Percentiles rank a stretch among this genome's conserved stretches.
phyloP scores from a whole-genome alignment of 2,888 invertebrate genomes.

The Herminia tarsipennalis region DNA sequence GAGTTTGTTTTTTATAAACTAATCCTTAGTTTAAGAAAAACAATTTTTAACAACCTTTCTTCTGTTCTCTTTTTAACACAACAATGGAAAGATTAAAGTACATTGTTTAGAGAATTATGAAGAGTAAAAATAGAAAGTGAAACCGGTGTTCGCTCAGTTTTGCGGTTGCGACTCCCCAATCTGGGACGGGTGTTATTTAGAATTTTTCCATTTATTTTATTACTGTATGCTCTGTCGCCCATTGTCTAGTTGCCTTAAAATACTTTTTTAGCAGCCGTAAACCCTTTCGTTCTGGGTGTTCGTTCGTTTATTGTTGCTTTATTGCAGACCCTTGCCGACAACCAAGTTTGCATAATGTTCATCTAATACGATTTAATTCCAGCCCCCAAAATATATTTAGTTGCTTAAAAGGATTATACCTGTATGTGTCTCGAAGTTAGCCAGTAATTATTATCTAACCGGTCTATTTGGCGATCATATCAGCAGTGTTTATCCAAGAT shows the following conservation, averaged over 20 bases:
- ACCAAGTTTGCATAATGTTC: slow-evolving; percentile 69
- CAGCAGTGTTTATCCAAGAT: slow-evolving; percentile 48
- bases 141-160: slow-evolving; percentile 57
- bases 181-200: slow-evolving; percentile 56
- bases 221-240: slow-evolving; percentile 56
- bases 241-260: slow-evolving; percentile 69
- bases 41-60: slow-evolving; percentile 11
- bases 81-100: slow-evolving; percentile 26
- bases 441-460: slow-evolving; percentile 38
- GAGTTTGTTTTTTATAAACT: not conserved
- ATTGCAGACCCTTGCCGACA: slow-evolving; percentile 66
- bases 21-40: not conserved
- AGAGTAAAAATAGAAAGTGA: slow-evolving; percentile 60
- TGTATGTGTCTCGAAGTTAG: slow-evolving; percentile 22
- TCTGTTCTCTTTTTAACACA: slow-evolving; percentile 14
- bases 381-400: slow-evolving; percentile 50
- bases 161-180: slow-evolving; percentile 58
- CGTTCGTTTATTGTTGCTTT: slow-evolving; percentile 71
- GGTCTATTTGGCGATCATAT: slow-evolving; percentile 37
- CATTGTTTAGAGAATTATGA: slow-evolving; percentile 48
- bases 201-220: slow-evolving; percentile 67
- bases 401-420: slow-evolving; percentile 37
- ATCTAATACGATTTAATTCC: slow-evolving; percentile 55
- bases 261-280: slow-evolving; percentile 59
- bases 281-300: slow-evolving; percentile 72